Base-by-base conservation (phyloP, 2,113 vertebrate species). In the Tachycineta bicolor region DNA sequence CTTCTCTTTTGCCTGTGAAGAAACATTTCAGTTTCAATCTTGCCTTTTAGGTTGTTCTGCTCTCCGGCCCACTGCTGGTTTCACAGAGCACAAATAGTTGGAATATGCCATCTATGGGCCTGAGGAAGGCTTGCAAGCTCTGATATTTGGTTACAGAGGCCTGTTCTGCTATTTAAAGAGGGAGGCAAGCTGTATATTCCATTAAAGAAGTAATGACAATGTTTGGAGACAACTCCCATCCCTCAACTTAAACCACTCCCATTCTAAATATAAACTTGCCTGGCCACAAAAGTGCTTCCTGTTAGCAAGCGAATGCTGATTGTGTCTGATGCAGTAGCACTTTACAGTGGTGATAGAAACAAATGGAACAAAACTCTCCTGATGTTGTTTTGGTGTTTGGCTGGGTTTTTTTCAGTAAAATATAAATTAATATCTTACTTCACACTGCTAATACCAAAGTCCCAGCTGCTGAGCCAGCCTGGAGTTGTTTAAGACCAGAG, bases 51-150 rank as follows among this genome's bases (percentile, higher is more conserved):
- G 6, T 52, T 84, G 23, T 26, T 92, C 46, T 63, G 34, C 6
- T 86, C 53, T 60, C 63, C 9, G 5, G 60, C 37, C 34, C 58
- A 25, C 47, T 83, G 46, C 64, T 37, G 65, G 16, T 85, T 91
- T 94, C 69, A 63, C 22, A 29, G 78, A 93, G 50, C 82, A 96
- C 82, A 89, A 79, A 73, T 75, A 89, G 97, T 91, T 83, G 81
- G 68, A 97, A 91, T 83, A 62, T 96, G 97, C 97, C 97, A 97
- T 84, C 97, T 97, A 96, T 52, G 75, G 97, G 97, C 80, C 91
- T 93, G 69, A 94, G 59, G 81, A 79, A 95, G 90, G 70, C 69
- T 88, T 95, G 95, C 92, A 96, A 64, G 91, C 64, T 80, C 65
- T 80, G 60, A 50, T 44, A 80, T 60, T 76, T 33, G 62, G 52